A percentile compares a stretch with the other conserved stretches of the same genome.
Conservation (phyloP, 2,888 invertebrate species). For the Tanypteryx hageni region DNA sequence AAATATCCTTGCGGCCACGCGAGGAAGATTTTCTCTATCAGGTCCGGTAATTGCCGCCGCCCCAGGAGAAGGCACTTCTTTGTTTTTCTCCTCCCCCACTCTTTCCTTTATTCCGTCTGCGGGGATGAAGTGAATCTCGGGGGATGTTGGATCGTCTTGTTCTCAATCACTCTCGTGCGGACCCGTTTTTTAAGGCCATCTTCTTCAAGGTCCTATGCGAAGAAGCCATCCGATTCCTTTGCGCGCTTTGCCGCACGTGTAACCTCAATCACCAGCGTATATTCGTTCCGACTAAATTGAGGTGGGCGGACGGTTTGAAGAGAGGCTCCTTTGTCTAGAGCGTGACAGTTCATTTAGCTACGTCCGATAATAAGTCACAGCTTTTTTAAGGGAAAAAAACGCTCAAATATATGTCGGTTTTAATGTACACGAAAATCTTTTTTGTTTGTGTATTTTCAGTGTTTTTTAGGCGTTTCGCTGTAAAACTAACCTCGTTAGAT, state of each 20-base stretch:
- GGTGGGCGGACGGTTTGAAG: not conserved
- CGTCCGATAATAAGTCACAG: not conserved
- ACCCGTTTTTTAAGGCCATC: not conserved
- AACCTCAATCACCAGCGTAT: not conserved
- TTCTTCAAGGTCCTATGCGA: not conserved
- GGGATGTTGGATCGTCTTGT: not conserved
- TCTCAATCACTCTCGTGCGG: not conserved
- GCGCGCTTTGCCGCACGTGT: conserved; percentile 12
- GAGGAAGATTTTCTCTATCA: not conserved
- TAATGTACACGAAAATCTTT: too few species aligned
- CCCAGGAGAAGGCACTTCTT: not conserved
- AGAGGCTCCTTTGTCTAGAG: not conserved
- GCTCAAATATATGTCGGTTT: not conserved
- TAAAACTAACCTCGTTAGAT: too few species aligned
- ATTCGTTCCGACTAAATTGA: not conserved
- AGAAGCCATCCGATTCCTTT: not conserved
- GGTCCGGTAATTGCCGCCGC: not conserved
- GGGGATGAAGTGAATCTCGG: not conserved
- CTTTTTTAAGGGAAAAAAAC: not conserved
- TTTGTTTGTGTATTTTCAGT: too few species aligned
- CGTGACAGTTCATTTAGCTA: not conserved
- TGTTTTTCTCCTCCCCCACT: not conserved
- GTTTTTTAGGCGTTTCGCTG: too few species aligned
- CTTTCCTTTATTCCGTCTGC: not conserved
- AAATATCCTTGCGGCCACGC: not conserved